phyloP scores from a whole-genome alignment of 2,888 invertebrate genomes.

The Mantis religiosa region DNA sequence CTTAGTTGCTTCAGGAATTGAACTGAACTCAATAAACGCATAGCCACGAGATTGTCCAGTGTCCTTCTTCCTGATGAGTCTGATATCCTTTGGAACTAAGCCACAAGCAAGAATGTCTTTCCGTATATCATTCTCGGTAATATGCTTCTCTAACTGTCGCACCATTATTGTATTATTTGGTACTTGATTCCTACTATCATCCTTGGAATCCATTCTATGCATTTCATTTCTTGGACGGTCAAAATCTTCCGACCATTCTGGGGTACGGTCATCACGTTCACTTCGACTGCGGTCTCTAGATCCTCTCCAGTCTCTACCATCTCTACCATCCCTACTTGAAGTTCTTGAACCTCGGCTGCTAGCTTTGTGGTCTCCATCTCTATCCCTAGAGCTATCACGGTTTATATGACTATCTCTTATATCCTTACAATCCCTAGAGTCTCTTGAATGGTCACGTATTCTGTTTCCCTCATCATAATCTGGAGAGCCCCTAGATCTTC shows the following conservation, averaged over 20 bases:
- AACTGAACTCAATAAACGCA: constrained; percentile 91
- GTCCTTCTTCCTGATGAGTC: constrained; percentile 76
- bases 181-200: constrained; percentile 53
- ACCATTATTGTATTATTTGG: constrained; percentile 72
- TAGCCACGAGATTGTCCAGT: constrained; percentile 86
- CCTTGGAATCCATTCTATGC: constrained; percentile 21
- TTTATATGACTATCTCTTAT: background rate
- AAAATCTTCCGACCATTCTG: background rate
- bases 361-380: background rate
- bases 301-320: constrained; percentile 10
- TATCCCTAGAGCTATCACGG: background rate
- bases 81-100: constrained; percentile 72
- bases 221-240: background rate
- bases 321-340: background rate
- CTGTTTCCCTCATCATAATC: background rate
- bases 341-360: background rate
- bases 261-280: background rate
- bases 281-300: background rate
- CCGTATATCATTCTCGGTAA: constrained; percentile 76
- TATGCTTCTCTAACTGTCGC: constrained; percentile 67
- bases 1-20: constrained; percentile 78
- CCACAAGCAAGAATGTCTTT: constrained; percentile 71
- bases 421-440: background rate
- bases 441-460: background rate
- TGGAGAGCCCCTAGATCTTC: background rate